Conservation (phyloP, 2,797 vertebrate species). For the Decapterus maruadsi region DNA sequence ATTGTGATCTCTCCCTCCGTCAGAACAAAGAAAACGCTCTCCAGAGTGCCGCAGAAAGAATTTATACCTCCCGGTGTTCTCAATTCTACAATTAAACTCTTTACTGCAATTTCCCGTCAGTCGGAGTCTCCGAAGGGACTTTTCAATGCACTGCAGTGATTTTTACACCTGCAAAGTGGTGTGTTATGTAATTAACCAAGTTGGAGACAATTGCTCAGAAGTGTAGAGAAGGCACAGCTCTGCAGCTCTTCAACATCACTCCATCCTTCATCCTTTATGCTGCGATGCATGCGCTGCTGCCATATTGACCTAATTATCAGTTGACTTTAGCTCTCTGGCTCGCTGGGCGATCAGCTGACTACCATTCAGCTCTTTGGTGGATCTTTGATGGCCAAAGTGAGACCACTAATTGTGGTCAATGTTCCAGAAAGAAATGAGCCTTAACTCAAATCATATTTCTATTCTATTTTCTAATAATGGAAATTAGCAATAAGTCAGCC, state of each 20-base stretch:
- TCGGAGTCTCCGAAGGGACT: conserved; percentile 70
- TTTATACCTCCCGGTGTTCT: conserved; percentile 82
- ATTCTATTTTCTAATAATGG: neutral
- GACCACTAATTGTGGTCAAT: neutral
- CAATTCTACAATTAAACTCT: conserved; percentile 82
- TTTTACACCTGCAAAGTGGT: conserved; percentile 74
- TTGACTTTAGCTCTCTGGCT: conserved; percentile 11
- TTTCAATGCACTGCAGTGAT: conserved; percentile 45
- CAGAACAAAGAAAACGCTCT: conserved; percentile 83
- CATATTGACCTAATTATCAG: conserved; percentile 10
- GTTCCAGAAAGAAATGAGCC: neutral
- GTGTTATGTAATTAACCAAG: conserved; percentile 74
- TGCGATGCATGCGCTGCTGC: conserved; percentile 10
- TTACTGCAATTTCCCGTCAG: conserved; percentile 79
- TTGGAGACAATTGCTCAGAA: conserved; percentile 62
- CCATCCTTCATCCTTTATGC: neutral
- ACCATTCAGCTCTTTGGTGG: neutral
- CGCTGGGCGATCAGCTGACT: conserved; percentile 1
- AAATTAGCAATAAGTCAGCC: neutral
- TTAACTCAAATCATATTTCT: neutral
- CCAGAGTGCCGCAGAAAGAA: conserved; percentile 78
- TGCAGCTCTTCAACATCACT: conserved; percentile 28
- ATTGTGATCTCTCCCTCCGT: conserved; percentile 82
- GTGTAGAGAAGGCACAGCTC: conserved; percentile 31
- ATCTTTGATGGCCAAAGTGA: neutral